phyloP scores from a whole-genome alignment of 1,140 invertebrate genomes.

The Drosophila mojavensis region DNA sequence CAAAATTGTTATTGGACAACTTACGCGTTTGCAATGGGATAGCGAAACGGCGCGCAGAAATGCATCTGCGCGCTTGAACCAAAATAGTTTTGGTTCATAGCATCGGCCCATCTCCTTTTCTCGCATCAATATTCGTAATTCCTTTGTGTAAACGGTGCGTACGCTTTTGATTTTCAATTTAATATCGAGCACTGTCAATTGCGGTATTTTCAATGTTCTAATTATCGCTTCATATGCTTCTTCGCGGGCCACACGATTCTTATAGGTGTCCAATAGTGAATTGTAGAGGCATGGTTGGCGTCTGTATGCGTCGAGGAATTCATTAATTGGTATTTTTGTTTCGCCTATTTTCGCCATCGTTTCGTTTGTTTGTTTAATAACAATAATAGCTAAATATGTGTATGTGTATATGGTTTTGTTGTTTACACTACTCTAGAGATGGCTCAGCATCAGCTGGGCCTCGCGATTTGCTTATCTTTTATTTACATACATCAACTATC shows the following conservation, averaged over 20 bases:
- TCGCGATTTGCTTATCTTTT: not conserved
- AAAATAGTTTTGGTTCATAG: slow-evolving; percentile 70
- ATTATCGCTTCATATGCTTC: slow-evolving; percentile 77
- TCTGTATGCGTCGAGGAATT: slow-evolving; percentile 79
- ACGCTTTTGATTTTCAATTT: slow-evolving; percentile 83
- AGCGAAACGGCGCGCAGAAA: slow-evolving; percentile 70
- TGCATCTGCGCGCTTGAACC: slow-evolving; percentile 69
- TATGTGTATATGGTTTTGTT: slow-evolving; percentile 16
- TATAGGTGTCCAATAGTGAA: slow-evolving; percentile 71
- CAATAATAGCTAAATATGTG: not conserved
- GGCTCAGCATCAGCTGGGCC: slow-evolving; percentile 3
- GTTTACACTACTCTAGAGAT: slow-evolving; percentile 35
- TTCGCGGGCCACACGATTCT: slow-evolving; percentile 73
- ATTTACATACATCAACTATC: slow-evolving; percentile 5
- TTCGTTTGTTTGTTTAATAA: slow-evolving; percentile 10
- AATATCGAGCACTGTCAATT: slow-evolving; percentile 72
- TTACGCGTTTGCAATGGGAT: slow-evolving; percentile 59
- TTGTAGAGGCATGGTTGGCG: slow-evolving; percentile 81
- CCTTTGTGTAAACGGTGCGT: slow-evolving; percentile 81
- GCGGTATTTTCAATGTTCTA: slow-evolving; percentile 65
- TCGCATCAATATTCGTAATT: slow-evolving; percentile 72
- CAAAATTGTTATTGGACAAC: not conserved
- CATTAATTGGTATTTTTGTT: slow-evolving; percentile 67
- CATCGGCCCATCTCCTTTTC: slow-evolving; percentile 58
- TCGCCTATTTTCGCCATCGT: slow-evolving; percentile 63